phyloP scores from a whole-genome alignment of 2,797 vertebrate genomes.

The Mareca strepera region DNA sequence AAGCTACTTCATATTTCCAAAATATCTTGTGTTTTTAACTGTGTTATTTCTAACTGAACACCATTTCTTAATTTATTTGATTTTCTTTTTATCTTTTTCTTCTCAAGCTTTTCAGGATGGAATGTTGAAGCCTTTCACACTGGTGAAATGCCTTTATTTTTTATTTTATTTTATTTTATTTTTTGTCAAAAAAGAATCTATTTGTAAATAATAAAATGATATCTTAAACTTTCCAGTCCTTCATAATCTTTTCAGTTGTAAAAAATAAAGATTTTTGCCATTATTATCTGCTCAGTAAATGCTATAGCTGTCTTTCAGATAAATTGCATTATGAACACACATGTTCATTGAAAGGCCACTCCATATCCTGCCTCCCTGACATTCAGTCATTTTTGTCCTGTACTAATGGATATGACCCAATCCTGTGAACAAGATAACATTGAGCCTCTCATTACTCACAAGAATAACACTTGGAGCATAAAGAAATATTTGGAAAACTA shows the following conservation, averaged over 20 bases:
- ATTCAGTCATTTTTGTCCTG: background rate
- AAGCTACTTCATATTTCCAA: background rate
- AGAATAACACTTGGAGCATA: background rate
- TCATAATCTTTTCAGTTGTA: background rate
- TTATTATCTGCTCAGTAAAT: background rate
- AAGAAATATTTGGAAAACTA: background rate
- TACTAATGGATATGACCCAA: background rate
- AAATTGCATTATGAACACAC: background rate
- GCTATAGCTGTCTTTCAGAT: background rate
- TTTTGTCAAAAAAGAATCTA: background rate
- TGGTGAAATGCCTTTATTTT: background rate
- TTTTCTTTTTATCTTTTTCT: background rate
- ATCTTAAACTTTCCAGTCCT: background rate
- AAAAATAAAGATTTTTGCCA: background rate
- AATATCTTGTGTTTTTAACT: background rate
- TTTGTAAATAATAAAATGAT: background rate
- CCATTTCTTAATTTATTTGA: background rate
- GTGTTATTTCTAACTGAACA: background rate
- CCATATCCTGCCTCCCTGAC: background rate
- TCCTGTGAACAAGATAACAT: background rate
- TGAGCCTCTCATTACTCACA: accelerated
- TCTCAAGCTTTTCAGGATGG: background rate
- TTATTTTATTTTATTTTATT: background rate
- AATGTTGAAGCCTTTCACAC: background rate
- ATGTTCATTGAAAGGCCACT: background rate